These are phyloP conservation scores for Mesocricetus auratus DNA, from an alignment of 2,113 vertebrate genomes.

Conservation along the genomic window DNA sequence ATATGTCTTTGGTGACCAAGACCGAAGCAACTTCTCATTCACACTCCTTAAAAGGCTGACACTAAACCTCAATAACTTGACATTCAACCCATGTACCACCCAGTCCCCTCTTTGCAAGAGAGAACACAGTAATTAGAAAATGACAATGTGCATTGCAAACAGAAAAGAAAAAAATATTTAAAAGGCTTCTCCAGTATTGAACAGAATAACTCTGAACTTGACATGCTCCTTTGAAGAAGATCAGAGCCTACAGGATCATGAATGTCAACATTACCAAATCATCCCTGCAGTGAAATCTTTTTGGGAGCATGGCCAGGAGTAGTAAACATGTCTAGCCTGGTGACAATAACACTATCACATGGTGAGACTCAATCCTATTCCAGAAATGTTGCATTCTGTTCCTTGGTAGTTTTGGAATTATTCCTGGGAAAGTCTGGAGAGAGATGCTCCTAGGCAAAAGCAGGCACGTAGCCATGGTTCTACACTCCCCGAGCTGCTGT, in stretches of 20 bases:
- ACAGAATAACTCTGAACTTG: not conserved
- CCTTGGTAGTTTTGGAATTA: not conserved
- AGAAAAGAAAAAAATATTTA: not conserved
- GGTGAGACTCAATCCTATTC: not conserved
- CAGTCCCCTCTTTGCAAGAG: not conserved
- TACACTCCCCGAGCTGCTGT: not conserved
- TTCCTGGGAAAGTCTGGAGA: not conserved
- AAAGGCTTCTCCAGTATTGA: not conserved
- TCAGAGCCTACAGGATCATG: not conserved
- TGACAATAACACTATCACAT: not conserved
- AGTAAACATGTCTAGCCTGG: not conserved
- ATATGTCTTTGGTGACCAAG: not conserved
- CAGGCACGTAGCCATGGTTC: not conserved
- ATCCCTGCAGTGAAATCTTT: not conserved
- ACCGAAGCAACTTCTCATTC: not conserved
- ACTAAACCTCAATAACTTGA: slow-evolving; percentile 48
- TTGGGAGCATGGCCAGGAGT: not conserved
- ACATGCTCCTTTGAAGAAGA: slow-evolving; percentile 4
- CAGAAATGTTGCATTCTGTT: not conserved
- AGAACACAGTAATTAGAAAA: not conserved
- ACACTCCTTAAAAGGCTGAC: slow-evolving; percentile 14
- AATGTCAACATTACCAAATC: not conserved
- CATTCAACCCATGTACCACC: not conserved
- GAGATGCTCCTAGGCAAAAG: not conserved
- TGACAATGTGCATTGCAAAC: not conserved